A percentile compares a stretch with the other conserved stretches of the same genome.
Evolutionary conservation across 2,113 vertebrate genomes (phyloP).

Genomic region (Neopipo cinnamomea): DNA sequence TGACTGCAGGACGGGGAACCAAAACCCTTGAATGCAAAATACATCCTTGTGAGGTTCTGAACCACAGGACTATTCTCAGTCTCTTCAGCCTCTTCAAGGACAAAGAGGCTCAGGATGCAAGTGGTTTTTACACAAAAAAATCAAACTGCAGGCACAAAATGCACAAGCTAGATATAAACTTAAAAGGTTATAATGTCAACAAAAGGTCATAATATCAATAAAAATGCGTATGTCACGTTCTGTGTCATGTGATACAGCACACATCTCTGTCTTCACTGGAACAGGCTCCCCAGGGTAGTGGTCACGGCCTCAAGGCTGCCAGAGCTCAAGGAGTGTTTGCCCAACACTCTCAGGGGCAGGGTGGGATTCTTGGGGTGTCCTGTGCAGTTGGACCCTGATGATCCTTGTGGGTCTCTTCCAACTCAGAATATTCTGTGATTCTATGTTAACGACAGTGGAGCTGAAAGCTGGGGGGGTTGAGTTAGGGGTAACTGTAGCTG

Average conservation of each 20-base stretch:
- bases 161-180: neutral
- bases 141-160: neutral
- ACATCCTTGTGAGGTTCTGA: neutral
- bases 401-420: fast-evolving
- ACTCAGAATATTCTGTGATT: neutral
- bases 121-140: neutral
- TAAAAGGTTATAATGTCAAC: neutral
- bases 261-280: neutral
- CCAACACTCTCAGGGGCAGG: fast-evolving
- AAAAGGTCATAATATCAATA: no score
- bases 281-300: neutral
- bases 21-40: neutral
- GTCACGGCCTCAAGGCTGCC: fast-evolving
- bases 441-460: neutral
- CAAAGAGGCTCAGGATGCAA: neutral
- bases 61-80: neutral
- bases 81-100: neutral
- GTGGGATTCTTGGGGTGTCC: no score
- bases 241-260: no score
- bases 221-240: neutral
- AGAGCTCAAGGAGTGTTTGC: neutral
- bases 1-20: neutral
- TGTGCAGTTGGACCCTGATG: neutral
- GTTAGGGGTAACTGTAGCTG: neutral
- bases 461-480: neutral